A percentile compares a stretch with the other conserved stretches of the same genome.
These are phyloP conservation scores for Styela clava DNA, from an alignment of 23 tunicate species.

Conservation along the genomic window DNA sequence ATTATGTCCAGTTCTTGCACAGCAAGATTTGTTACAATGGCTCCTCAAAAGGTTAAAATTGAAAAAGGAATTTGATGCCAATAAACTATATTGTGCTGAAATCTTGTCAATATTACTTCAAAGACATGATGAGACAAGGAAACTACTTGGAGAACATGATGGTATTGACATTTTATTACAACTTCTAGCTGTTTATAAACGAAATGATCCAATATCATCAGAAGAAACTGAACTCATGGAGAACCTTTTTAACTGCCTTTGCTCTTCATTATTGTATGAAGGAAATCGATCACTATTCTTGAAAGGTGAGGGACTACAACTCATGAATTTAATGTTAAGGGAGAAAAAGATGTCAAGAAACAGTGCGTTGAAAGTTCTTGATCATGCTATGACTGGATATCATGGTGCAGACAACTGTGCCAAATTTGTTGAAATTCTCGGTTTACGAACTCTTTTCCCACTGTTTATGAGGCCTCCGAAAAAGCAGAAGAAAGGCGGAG, in stretches of 20 bases:
- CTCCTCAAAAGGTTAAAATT: constrained; percentile 62
- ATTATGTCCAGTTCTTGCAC: constrained; percentile 35
- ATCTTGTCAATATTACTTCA: constrained; percentile 85
- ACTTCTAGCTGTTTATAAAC: constrained; percentile 86
- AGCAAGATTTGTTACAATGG: constrained; percentile 79
- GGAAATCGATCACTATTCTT: constrained; percentile 70
- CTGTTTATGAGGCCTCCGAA: constrained; percentile 94
- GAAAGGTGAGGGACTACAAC: constrained; percentile 95
- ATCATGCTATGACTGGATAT: constrained; percentile 87
- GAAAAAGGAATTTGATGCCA: constrained; percentile 73
- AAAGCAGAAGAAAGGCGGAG: constrained; percentile 79
- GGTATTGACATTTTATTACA: constrained; percentile 86
- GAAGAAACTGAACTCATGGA: constrained; percentile 97
- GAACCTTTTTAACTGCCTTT: constrained; percentile 84
- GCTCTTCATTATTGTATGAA: constrained; percentile 55
- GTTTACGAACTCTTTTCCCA: constrained; percentile 88
- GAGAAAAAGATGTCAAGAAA: constrained; percentile 95
- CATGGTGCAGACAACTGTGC: constrained; percentile 86
- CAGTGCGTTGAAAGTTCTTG: constrained; percentile 86
- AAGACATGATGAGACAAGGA: constrained; percentile 56
- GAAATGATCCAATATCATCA: constrained; percentile 68
- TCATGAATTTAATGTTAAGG: constrained; percentile 94
- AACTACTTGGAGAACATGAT: constrained; percentile 75
- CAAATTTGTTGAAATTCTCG: constrained; percentile 91
- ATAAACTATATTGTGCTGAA: constrained; percentile 81